Evolutionary conservation across 2,888 invertebrate species (phyloP).

Genomic region (Ormyrus thymus): DNA sequence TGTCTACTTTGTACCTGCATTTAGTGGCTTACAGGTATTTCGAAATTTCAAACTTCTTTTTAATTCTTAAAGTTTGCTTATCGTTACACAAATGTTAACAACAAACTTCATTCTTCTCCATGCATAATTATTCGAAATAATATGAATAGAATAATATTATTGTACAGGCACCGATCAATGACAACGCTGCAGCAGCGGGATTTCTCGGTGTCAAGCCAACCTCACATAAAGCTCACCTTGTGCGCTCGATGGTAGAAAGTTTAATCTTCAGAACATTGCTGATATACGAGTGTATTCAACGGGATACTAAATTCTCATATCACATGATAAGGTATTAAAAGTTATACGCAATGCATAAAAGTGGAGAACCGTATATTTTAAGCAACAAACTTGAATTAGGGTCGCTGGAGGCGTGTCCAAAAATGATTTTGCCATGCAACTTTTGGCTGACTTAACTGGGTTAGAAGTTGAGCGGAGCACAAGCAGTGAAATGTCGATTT

Average conservation of each 20-base stretch:
- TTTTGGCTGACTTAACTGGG: constrained; percentile 88
- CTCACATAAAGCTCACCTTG: constrained; percentile 85
- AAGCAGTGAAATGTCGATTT: constrained; percentile 87
- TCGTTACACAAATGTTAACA: no score
- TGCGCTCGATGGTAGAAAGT: constrained; percentile 90
- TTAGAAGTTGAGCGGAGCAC: constrained; percentile 84
- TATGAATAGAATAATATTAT: no score
- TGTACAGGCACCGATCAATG: constrained; percentile 89
- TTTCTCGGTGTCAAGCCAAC: constrained; percentile 87
- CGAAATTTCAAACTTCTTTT: constrained; percentile 48
- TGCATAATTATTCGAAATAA: no score
- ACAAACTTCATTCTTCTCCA: no score
- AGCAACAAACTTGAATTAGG: constrained; percentile 75
- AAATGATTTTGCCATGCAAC: constrained; percentile 93
- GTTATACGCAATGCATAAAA: neutral
- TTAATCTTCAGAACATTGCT: constrained; percentile 89
- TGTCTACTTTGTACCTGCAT: constrained; percentile 92
- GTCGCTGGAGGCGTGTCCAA: constrained; percentile 97
- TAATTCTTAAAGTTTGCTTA: neutral
- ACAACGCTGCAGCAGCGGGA: constrained; percentile 88
- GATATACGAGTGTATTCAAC: constrained; percentile 83
- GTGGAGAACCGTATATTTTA: neutral
- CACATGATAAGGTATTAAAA: constrained; percentile 78
- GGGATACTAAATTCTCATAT: constrained; percentile 81
- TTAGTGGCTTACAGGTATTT: constrained; percentile 88